These are phyloP conservation scores for Orius laevigatus DNA, from an alignment of 1,140 invertebrate species.

Conservation along the genomic window DNA sequence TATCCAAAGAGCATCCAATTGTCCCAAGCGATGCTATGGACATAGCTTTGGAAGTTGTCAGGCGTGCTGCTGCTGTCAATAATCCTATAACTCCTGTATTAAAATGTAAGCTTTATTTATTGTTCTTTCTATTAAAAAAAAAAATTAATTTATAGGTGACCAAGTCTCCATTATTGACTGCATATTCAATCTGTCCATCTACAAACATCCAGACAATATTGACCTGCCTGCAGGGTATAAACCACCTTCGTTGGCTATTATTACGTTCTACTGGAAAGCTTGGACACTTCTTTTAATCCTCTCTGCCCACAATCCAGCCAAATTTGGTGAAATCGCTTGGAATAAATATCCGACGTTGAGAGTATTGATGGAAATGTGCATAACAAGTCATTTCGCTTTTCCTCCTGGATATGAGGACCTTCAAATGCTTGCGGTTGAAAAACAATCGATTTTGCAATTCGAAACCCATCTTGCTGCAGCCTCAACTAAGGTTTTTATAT, in stretches of 20 bases:
- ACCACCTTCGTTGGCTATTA: constrained; percentile 78
- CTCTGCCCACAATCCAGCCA: constrained; percentile 72
- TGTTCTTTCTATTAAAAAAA: constrained; percentile 42
- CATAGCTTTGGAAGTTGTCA: constrained; percentile 65
- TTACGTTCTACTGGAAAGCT: constrained; percentile 83
- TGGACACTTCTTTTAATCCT: constrained; percentile 83
- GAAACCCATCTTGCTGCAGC: constrained; percentile 82
- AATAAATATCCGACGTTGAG: constrained; percentile 82
- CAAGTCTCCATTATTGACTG: constrained; percentile 52
- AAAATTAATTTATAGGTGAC: constrained; percentile 22
- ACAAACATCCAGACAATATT: constrained; percentile 87
- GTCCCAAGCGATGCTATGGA: constrained; percentile 68
- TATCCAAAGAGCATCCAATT: constrained; percentile 56
- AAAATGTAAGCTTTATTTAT: constrained; percentile 12
- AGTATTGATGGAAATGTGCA: constrained; percentile 91
- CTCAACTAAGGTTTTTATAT: constrained; percentile 41
- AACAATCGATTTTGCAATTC: constrained; percentile 76
- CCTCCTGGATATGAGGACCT: constrained; percentile 60
- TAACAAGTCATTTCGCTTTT: constrained; percentile 73
- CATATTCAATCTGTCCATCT: constrained; percentile 76
- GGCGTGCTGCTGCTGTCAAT: constrained; percentile 53
- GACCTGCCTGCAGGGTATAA: constrained; percentile 66
- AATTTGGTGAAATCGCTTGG: constrained; percentile 67
- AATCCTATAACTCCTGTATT: constrained; percentile 38
- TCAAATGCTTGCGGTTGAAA: constrained; percentile 54